phyloP scores from a whole-genome alignment of 2,113 vertebrate genomes.

The Notothenia rossii region DNA sequence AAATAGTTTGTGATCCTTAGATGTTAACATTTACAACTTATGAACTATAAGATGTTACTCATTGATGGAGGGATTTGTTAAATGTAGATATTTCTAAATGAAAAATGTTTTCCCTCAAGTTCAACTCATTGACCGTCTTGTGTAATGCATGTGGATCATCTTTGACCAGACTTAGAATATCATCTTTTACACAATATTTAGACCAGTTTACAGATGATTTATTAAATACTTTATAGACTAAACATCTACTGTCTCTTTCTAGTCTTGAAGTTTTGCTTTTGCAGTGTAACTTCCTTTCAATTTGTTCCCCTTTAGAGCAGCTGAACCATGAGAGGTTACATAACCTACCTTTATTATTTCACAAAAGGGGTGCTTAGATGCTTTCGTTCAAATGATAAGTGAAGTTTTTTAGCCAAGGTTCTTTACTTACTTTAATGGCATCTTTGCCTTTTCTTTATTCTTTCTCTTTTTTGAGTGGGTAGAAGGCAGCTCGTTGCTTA shows the following conservation, averaged over 20 bases:
- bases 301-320: neutral
- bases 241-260: neutral
- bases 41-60: neutral
- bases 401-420: neutral
- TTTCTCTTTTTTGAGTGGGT: neutral
- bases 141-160: neutral
- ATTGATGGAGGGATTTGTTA: neutral
- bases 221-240: neutral
- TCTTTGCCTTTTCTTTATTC: neutral
- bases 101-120: neutral
- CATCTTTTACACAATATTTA: neutral
- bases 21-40: neutral
- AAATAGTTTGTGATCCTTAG: neutral
- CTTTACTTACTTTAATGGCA: neutral
- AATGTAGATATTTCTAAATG: neutral
- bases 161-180: neutral
- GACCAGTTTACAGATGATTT: neutral
- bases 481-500: neutral
- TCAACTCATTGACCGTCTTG: neutral
- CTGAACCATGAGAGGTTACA: conserved; percentile 11
- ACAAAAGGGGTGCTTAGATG: neutral
- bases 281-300: neutral
- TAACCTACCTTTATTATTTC: neutral
- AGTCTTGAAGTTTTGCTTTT: neutral
- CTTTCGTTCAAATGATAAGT: neutral